Evolutionary conservation across 2,113 vertebrate species (phyloP), one percentile per base, ranked within the genome.

Genomic region (Colistium nudipinnis): DNA sequence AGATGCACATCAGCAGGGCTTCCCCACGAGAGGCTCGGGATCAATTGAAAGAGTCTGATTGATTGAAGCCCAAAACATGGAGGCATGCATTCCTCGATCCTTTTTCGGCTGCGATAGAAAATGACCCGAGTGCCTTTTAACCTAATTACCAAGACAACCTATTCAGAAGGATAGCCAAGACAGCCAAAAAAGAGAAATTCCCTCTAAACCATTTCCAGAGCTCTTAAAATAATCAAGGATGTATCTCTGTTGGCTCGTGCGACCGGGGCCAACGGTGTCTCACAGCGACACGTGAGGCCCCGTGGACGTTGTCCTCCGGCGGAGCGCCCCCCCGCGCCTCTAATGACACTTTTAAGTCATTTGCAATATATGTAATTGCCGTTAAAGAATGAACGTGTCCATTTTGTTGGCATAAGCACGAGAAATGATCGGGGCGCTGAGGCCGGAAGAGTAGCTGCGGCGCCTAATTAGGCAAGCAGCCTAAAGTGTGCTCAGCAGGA

Each of bases 401-500:
- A 49, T 73, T 81, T 70, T 82, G 71, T 81, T 66, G 49, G 65
- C 43, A 75, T 4, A 54, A 61, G 19, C 44, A 31, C 69, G 35
- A 55, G 44, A 69, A 73, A 67, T 69, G 62, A 71, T 78, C 62
- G 53, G 30, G n/a, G 43, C 68, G 69, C 48, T 49, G 33, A 62
- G 53, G 16, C 13, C 55, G 17, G 49, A 48, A 71, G 78, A 57
- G 35, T 25, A 62, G 59, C 59, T 79, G 87, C 79, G 68, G 43
- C 59, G 43, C 55, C 66, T 83, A 82, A 83, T 85, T 85, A 64
- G 72, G 64, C 70, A 52, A 55, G 60, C 38, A 72, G 71, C 69
- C 65, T 67, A 63, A 75, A 79, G 74, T 80, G 65, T 73, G 45
- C 78, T 75, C 84, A 82, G 78, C 81, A 85, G 76, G 70, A 79